phyloP scores from a whole-genome alignment of 2,888 invertebrate genomes.

The Rotaria socialis region DNA sequence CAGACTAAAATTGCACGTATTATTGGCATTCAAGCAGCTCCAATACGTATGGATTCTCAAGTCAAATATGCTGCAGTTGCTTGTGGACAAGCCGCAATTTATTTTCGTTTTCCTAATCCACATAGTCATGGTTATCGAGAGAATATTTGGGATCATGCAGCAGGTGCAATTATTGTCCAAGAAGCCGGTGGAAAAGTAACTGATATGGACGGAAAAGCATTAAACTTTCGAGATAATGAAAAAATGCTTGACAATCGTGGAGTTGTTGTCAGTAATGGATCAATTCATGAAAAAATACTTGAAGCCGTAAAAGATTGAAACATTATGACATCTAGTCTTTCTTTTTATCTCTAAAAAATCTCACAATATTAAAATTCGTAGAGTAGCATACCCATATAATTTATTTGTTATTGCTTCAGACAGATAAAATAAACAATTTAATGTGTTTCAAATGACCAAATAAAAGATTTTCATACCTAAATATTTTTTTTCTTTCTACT shows the following conservation, averaged over 20 bases:
- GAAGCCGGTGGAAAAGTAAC: conserved; percentile 88
- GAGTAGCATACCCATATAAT: no score
- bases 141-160: conserved; percentile 72
- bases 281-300: conserved; percentile 6
- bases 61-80: conserved; percentile 2
- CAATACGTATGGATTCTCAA: conserved; percentile 30
- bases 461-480: no score
- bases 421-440: no score
- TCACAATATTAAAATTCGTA: no score
- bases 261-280: conserved; percentile 23
- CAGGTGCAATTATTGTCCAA: conserved; percentile 77
- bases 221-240: conserved; percentile 32
- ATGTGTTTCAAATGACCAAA: no score
- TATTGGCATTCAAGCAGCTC: background rate
- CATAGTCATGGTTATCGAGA: background rate
- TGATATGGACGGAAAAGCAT: conserved; percentile 66
- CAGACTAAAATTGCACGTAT: background rate
- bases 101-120: conserved; percentile 29
- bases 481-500: no score
- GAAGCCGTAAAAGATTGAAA: background rate
- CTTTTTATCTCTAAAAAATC: no score
- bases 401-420: no score
- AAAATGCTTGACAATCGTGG: conserved; percentile 21
- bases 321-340: background rate
- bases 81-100: background rate